phyloP scores from a whole-genome alignment of 2,113 vertebrate species.

The Tichodroma muraria region DNA sequence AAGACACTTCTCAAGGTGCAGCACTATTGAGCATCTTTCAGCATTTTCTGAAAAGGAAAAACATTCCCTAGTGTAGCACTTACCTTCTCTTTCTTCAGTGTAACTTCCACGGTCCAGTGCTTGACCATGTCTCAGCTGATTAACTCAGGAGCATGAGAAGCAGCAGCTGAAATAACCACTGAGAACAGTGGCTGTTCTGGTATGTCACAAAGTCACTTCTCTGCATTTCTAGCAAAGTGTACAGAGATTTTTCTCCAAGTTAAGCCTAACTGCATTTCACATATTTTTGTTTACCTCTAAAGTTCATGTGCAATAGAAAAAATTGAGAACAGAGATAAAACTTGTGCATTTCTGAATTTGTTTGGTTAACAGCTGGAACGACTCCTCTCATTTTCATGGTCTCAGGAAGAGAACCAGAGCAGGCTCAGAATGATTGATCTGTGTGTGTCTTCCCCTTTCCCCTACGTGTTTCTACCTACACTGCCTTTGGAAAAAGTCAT shows the following conservation, averaged over 20 bases:
- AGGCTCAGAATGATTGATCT: background rate
- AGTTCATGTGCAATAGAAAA: background rate
- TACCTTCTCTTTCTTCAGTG: background rate
- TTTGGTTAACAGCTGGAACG: background rate
- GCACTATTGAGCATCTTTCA: background rate
- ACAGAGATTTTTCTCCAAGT: background rate
- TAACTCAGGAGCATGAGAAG: background rate
- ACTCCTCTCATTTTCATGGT: background rate
- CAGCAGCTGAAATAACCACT: background rate
- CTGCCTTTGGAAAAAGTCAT: background rate
- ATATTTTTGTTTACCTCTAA: background rate
- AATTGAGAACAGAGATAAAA: background rate
- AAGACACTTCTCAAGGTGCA: background rate
- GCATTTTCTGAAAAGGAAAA: background rate
- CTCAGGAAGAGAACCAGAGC: background rate
- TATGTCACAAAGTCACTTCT: background rate
- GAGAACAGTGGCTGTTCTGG: background rate
- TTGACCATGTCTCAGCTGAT: background rate
- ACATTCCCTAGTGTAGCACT: background rate
- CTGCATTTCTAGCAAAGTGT: background rate
- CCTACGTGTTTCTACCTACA: background rate
- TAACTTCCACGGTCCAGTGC: background rate
- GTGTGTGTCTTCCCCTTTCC: background rate
- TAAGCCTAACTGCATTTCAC: background rate
- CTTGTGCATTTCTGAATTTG: background rate